These are phyloP conservation scores for Andrena hattorfiana DNA, from an alignment of 2,888 invertebrate genomes.

Conservation along the genomic window DNA sequence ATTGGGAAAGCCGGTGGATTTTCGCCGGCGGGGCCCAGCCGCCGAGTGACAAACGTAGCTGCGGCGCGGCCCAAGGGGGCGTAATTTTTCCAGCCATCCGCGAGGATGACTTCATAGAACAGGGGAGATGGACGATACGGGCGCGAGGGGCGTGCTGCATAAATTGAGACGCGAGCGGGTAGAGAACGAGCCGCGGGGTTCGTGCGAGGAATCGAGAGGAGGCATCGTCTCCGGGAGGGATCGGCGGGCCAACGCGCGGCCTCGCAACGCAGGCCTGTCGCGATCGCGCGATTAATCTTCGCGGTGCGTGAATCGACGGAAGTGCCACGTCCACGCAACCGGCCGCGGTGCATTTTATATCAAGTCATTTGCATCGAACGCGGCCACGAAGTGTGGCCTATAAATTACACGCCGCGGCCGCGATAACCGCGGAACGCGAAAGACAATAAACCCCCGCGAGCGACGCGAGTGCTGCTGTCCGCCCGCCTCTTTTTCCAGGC, in stretches of 20 bases:
- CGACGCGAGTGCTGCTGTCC: slow-evolving; percentile 16
- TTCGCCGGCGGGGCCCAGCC: slow-evolving; percentile 18
- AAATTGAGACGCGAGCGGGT: slow-evolving; percentile 30
- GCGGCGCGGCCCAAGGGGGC: not conserved
- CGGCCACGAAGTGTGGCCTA: slow-evolving; percentile 61
- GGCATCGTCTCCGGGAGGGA: slow-evolving; percentile 27
- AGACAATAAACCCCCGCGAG: slow-evolving; percentile 45
- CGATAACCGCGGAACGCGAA: slow-evolving; percentile 56
- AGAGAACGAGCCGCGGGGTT: slow-evolving; percentile 8
- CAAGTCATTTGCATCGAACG: slow-evolving; percentile 70
- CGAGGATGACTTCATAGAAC: slow-evolving; percentile 6
- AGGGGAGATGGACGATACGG: not conserved
- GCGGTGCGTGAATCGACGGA: slow-evolving; percentile 70
- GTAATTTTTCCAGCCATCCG: not conserved
- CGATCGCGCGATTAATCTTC: slow-evolving; percentile 70
- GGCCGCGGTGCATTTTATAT: slow-evolving; percentile 68
- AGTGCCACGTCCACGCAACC: slow-evolving; percentile 70
- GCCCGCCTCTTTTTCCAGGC: too few relatives aligned
- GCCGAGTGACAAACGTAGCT: slow-evolving; percentile 23
- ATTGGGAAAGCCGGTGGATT: slow-evolving; percentile 26
- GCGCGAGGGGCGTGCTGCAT: slow-evolving; percentile 2
- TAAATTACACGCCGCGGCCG: slow-evolving; percentile 63
- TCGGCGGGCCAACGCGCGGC: slow-evolving; percentile 22
- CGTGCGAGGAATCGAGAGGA: slow-evolving; percentile 26
- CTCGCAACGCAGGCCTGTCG: slow-evolving; percentile 25